Conservation (phyloP, 2,113 vertebrate species). For the Synodontis membranacea region DNA sequence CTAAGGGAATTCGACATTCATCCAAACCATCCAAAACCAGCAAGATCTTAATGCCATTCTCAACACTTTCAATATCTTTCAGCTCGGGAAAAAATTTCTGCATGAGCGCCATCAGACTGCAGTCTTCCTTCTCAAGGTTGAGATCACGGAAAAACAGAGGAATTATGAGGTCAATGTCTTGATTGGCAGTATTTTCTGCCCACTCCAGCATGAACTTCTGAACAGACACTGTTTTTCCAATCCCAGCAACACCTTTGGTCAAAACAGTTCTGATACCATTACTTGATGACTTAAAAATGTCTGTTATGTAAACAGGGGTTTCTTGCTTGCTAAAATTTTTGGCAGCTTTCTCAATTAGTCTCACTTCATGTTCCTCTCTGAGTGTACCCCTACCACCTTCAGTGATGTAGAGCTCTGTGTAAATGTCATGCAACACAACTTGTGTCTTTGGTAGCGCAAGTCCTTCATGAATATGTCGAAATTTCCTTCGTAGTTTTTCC, state of each 20-base stretch:
- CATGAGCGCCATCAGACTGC: not conserved
- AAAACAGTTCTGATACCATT: not conserved
- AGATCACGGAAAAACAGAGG: slow-evolving; percentile 25
- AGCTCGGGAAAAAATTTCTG: slow-evolving; percentile 8
- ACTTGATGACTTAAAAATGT: not conserved
- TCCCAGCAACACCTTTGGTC: slow-evolving; percentile 22
- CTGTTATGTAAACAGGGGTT: not conserved
- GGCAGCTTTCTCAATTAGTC: slow-evolving; percentile 1
- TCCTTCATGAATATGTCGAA: slow-evolving; percentile 16
- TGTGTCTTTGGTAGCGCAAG: slow-evolving; percentile 15
- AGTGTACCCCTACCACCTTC: slow-evolving; percentile 3
- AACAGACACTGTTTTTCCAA: slow-evolving; percentile 22
- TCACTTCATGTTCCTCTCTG: slow-evolving; percentile 11
- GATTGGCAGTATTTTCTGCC: not conserved
- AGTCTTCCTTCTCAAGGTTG: slow-evolving; percentile 11
- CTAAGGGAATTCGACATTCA: not conserved
- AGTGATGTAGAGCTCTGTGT: slow-evolving; percentile 28
- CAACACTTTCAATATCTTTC: slow-evolving; percentile 17
- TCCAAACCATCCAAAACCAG: slow-evolving; percentile 13
- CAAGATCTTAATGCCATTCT: slow-evolving; percentile 18
- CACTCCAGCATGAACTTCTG: slow-evolving; percentile 30
- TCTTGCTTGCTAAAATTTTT: not conserved
- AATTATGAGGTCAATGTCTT: slow-evolving; percentile 18
- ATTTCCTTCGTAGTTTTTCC: slow-evolving; percentile 8
- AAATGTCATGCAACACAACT: slow-evolving; percentile 28